phyloP scores from a whole-genome alignment of 2,888 invertebrate species.

The Troilus luridus region DNA sequence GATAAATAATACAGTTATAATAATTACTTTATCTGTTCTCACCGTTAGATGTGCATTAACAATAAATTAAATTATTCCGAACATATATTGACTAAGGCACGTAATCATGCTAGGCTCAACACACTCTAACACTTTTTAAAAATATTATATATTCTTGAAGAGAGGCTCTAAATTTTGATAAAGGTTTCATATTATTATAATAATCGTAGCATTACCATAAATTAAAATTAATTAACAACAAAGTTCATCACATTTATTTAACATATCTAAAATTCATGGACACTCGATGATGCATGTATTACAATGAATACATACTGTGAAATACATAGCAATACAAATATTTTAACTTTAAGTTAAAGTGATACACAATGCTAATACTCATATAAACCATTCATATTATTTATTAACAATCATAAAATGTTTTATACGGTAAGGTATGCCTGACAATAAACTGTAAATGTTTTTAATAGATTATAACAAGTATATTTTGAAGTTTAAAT shows the following conservation, averaged over 20 bases:
- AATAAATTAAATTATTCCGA: slow-evolving; percentile 37
- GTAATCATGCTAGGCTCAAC: slow-evolving; percentile 45
- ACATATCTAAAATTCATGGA: slow-evolving; percentile 53
- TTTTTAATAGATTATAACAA: slow-evolving; percentile 36
- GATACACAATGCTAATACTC: slow-evolving; percentile 58
- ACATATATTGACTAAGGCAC: slow-evolving; percentile 56
- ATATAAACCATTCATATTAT: slow-evolving; percentile 51
- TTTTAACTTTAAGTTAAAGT: slow-evolving; percentile 45
- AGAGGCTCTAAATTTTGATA: slow-evolving; percentile 46
- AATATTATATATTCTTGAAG: slow-evolving; percentile 36
- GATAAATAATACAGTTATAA: slow-evolving; percentile 46
- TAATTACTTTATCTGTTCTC: slow-evolving; percentile 47
- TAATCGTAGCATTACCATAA: slow-evolving; percentile 31
- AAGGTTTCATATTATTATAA: slow-evolving; percentile 36
- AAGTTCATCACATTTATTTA: slow-evolving; percentile 60
- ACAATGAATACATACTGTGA: slow-evolving; percentile 41
- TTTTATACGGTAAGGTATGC: slow-evolving; percentile 45
- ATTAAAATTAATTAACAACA: slow-evolving; percentile 54
- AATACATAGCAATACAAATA: slow-evolving; percentile 45
- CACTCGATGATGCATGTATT: slow-evolving; percentile 53
- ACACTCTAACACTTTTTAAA: slow-evolving; percentile 24
- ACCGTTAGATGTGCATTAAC: slow-evolving; percentile 32
- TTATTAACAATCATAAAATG: slow-evolving; percentile 52
- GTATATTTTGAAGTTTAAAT: slow-evolving; percentile 47
- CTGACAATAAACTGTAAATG: slow-evolving; percentile 47